A percentile compares a stretch with the other conserved stretches of the same genome.
Conservation (phyloP, 1,140 invertebrate species). For the Mercenaria mercenaria region DNA sequence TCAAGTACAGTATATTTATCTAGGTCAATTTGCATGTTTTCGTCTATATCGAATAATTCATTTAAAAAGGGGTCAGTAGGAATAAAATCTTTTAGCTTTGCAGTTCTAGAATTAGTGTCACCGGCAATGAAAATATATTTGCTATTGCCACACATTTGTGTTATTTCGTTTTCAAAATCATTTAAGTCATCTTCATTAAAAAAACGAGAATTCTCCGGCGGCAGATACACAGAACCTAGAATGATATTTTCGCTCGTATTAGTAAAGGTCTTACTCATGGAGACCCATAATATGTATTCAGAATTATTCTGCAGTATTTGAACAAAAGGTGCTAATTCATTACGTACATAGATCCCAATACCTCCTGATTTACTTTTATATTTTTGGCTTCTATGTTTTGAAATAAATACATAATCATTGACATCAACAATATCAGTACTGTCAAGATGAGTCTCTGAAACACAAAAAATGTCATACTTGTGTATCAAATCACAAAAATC, state of each 20-base stretch:
- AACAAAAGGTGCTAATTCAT: no score
- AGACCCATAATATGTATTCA: no score
- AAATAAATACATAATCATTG: constrained; percentile 8
- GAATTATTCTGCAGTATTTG: no score
- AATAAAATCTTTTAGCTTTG: not conserved
- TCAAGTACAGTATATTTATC: not conserved
- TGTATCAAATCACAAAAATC: not conserved
- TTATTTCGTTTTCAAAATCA: not conserved
- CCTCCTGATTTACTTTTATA: constrained; percentile 10
- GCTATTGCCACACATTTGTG: not conserved
- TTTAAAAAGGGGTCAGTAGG: not conserved
- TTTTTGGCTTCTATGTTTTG: not conserved
- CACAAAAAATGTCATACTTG: constrained; percentile 21
- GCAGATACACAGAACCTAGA: not conserved
- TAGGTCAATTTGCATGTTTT: not conserved
- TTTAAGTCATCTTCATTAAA: not conserved
- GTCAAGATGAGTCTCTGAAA: constrained; percentile 12
- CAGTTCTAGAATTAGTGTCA: constrained; percentile 3
- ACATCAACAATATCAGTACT: constrained; percentile 15
- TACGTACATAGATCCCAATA: not conserved
- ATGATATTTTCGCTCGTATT: not conserved
- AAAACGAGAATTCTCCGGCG: constrained; percentile 28
- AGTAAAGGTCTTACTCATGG: not conserved
- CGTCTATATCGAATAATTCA: constrained; percentile 14
- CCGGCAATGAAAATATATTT: not conserved